Evolutionary conservation across 2,888 invertebrate species (phyloP), one percentile per base, ranked within the genome.

Genomic region (Hyposoter didymator): DNA sequence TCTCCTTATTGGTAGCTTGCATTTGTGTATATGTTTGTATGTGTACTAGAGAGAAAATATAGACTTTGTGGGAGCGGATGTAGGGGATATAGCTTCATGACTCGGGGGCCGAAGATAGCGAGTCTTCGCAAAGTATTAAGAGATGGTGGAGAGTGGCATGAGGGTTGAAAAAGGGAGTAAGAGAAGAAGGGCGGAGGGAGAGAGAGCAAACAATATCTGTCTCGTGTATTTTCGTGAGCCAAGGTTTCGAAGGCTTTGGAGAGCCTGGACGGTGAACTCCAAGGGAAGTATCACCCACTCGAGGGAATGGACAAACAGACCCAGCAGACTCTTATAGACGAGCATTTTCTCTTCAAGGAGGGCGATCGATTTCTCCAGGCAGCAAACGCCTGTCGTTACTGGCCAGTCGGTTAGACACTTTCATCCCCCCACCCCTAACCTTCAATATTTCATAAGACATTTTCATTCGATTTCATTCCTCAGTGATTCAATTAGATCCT

Each of bases 301-400:
- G 82, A 84, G 85, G 88, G 87, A 84, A 88, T 87, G 88, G 84
- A 87, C 88, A 87, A 88, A 88, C 87, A 88, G 86, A 88, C 85
- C 84, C 80, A 82, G 82, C 75, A 84, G 84, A 78, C 80, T 84
- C 86, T 87, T 84, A 76, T 85, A 67, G 85, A 86, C 83, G 95
- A 96, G 84, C 95, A 96, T 90, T 95, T 96, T 91, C 94, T 96
- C 74, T 96, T 96, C 94, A 95, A 95, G 91, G 95, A 96, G 88
- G 95, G 95, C n/a, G 95, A 96, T 92, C 94, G 94, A 84, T 94
- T 94, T 89, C 91, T 95, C 69, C 94, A 94, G 87, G 94, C 95
- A 67, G 96, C 96, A 72, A 95, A 95, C 80, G 95, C 95, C 83
- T 96, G 95, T 93, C 95, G 96, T 83, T 96, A 95, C 93, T 97